Percentiles rank a stretch among this genome's conserved stretches.
phyloP scores from a whole-genome alignment of 1,140 invertebrate genomes.

The Conus ventricosus region DNA sequence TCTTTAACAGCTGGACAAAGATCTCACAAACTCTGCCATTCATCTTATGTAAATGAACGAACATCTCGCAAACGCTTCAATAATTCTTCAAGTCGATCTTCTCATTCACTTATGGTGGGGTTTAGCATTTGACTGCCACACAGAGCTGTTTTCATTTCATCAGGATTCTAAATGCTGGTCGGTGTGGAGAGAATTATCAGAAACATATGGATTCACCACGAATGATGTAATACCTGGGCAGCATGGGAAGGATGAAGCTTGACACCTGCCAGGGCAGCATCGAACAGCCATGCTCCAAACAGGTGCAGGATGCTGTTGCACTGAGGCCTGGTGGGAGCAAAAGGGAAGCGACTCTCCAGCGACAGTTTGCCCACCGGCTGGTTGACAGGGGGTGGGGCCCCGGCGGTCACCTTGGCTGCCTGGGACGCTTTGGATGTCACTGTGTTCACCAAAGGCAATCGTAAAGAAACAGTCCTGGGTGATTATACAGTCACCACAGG shows the following conservation, averaged over 20 bases:
- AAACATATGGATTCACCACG: no score
- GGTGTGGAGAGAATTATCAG: no score
- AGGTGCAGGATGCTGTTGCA: constrained; percentile 96
- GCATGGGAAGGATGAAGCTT: constrained; percentile 64
- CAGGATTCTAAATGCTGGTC: no score
- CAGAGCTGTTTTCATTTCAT: no score
- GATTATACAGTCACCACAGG: background rate
- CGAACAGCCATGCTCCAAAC: constrained; percentile 97
- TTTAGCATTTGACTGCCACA: no score
- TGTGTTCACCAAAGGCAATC: constrained; percentile 17
- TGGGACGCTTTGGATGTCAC: constrained; percentile 46
- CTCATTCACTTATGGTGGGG: no score
- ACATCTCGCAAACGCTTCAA: no score
- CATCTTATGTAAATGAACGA: no score
- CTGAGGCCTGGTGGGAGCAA: constrained; percentile 82
- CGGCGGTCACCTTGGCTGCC: constrained; percentile 33
- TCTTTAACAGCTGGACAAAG: no score
- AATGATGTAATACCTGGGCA: constrained; percentile 55
- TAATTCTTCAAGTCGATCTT: no score
- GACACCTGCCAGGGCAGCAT: constrained; percentile 91
- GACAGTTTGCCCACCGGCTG: constrained; percentile 51
- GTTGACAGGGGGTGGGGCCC: constrained; percentile 42
- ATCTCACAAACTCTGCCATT: no score
- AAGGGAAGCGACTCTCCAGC: constrained; percentile 62
- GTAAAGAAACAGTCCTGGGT: background rate